Conservation (phyloP, 2,797 vertebrate genomes). For the Sarcoramphus papa region DNA sequence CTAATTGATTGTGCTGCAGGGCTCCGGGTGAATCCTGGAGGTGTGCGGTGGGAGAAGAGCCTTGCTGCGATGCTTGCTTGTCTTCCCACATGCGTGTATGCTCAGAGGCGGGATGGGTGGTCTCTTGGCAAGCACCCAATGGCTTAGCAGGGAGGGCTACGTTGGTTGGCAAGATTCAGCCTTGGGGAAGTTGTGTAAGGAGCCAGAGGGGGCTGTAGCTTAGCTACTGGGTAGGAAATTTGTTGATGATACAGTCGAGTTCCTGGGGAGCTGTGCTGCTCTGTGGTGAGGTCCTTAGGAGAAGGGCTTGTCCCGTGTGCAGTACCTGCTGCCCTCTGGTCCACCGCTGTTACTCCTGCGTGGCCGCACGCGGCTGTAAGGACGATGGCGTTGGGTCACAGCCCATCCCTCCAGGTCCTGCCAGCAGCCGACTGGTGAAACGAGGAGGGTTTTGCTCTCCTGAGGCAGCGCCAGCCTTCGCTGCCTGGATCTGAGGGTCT, state of each 20-base stretch:
- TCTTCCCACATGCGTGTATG: accelerated
- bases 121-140: neutral
- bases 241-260: neutral
- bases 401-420: neutral
- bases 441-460: neutral
- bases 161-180: neutral
- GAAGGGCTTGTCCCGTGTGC: neutral
- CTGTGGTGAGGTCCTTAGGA: neutral
- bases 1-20: neutral
- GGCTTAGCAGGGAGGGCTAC: neutral
- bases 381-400: neutral
- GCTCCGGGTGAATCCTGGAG: neutral
- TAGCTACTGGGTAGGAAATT: too few species aligned
- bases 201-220: neutral
- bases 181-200: neutral
- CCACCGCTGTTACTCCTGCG: accelerated
- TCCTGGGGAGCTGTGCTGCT: neutral
- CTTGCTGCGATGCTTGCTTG: neutral
- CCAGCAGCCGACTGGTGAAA: neutral
- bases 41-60: neutral
- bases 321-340: neutral
- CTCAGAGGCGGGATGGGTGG: neutral
- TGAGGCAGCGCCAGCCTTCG: neutral
- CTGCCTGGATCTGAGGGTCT: neutral
- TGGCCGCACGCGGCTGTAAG: neutral